phyloP scores from a whole-genome alignment of 2,797 vertebrate genomes.

The Arnoldichthys spilopterus region DNA sequence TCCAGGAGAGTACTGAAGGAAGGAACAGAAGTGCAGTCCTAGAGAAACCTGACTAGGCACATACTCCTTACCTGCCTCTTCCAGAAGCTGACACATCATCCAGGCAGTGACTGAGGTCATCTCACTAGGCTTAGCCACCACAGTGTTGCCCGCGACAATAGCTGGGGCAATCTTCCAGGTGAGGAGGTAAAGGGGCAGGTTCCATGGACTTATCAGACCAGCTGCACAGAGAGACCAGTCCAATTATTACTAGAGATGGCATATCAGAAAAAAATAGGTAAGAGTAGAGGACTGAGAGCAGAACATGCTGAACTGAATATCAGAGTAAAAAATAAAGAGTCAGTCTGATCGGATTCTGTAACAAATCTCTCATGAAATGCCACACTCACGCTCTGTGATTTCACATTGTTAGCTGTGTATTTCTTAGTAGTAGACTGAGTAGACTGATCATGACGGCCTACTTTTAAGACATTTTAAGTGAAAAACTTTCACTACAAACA shows the following conservation, averaged over 20 bases:
- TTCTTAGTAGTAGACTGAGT: too few species aligned
- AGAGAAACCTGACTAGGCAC: not conserved
- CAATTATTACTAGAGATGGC: not conserved
- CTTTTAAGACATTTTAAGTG: too few species aligned
- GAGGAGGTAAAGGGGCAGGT: slow-evolving; percentile 92
- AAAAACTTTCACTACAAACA: too few species aligned
- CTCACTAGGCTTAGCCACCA: slow-evolving; percentile 97
- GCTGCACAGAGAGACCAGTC: slow-evolving; percentile 71
- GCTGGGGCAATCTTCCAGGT: slow-evolving; percentile 98
- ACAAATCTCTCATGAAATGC: too few species aligned
- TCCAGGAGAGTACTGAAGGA: not conserved
- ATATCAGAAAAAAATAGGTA: too few species aligned
- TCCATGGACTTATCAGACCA: slow-evolving; percentile 97
- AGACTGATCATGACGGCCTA: too few species aligned
- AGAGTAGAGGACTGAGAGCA: too few species aligned
- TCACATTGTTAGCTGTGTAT: too few species aligned
- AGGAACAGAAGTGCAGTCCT: not conserved
- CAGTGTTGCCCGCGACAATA: slow-evolving; percentile 90
- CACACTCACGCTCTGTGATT: too few species aligned
- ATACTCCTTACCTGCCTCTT: slow-evolving; percentile 84
- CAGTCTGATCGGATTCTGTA: too few species aligned
- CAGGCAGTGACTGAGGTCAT: slow-evolving; percentile 96
- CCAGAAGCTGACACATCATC: slow-evolving; percentile 94
- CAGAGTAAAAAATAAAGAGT: too few species aligned
- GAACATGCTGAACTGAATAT: too few species aligned